Conservation (phyloP, 2,797 vertebrate species). For the Trichosurus vulpecula region DNA sequence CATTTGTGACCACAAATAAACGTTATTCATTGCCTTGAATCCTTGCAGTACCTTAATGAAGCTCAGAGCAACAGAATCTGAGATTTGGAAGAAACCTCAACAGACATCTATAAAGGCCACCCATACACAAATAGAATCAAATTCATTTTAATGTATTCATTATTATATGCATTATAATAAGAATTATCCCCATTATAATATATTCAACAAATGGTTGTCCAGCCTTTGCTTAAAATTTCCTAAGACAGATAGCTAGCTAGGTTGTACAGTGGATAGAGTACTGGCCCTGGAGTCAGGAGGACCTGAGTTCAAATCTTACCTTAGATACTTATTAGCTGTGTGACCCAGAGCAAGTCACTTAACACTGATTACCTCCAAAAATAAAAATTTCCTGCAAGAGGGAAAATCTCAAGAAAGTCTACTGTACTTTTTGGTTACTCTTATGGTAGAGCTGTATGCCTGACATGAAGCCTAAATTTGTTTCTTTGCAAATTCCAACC, state of each 20-base stretch:
- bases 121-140: neutral
- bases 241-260: neutral
- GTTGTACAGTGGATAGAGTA: neutral
- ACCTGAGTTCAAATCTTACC: neutral
- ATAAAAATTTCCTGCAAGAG: slow-evolving; percentile 7
- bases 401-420: slow-evolving; percentile 9
- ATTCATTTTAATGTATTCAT: neutral
- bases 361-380: neutral
- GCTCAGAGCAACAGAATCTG: neutral
- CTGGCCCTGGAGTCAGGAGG: neutral
- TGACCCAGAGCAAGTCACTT: neutral
- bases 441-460: slow-evolving; percentile 27
- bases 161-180: neutral
- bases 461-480: slow-evolving; percentile 18
- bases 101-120: neutral
- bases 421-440: slow-evolving; percentile 7
- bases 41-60: neutral
- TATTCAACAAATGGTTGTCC: neutral
- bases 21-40: neutral
- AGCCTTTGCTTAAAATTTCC: neutral
- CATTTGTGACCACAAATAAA: neutral
- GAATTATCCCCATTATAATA: neutral
- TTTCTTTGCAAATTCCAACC: neutral
- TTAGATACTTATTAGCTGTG: neutral
- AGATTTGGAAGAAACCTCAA: neutral